Conservation (phyloP, 2,113 vertebrate species). For the Trematocara stigmaticum region DNA sequence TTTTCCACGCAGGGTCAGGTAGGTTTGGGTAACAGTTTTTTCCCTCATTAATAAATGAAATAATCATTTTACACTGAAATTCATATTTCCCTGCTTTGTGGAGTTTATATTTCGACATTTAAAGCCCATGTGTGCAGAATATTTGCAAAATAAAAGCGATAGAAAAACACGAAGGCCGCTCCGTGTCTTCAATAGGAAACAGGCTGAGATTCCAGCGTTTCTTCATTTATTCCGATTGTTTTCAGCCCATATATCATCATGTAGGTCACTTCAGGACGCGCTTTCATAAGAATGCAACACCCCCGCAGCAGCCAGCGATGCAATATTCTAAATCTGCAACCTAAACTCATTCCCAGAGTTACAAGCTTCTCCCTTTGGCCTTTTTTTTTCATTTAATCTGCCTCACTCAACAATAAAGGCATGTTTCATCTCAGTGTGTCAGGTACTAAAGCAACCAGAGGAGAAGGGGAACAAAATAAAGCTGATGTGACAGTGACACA, state of each 20-base stretch:
- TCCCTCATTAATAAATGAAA: background rate
- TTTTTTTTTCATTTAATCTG: background rate
- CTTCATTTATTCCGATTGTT: conserved; percentile 26
- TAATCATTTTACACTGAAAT: background rate
- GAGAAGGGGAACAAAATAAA: background rate
- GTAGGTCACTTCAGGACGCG: background rate
- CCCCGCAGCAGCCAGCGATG: background rate
- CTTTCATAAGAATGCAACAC: background rate
- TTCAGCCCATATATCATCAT: conserved; percentile 3
- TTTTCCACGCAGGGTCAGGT: background rate
- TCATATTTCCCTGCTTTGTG: background rate
- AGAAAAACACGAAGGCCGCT: background rate
- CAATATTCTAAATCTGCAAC: background rate
- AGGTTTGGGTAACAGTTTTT: background rate
- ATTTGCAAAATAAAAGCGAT: background rate
- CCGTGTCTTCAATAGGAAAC: background rate
- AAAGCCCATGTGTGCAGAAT: background rate
- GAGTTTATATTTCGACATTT: background rate
- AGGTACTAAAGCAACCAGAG: background rate
- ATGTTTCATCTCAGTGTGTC: background rate
- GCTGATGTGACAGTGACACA: background rate
- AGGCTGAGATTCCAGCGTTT: background rate
- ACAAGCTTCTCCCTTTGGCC: background rate
- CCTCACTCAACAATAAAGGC: background rate
- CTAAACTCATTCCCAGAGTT: background rate